A percentile compares a stretch with the other conserved stretches of the same genome.
phyloP scores from a whole-genome alignment of 2,888 invertebrate species.

The Chironomus tentans region DNA sequence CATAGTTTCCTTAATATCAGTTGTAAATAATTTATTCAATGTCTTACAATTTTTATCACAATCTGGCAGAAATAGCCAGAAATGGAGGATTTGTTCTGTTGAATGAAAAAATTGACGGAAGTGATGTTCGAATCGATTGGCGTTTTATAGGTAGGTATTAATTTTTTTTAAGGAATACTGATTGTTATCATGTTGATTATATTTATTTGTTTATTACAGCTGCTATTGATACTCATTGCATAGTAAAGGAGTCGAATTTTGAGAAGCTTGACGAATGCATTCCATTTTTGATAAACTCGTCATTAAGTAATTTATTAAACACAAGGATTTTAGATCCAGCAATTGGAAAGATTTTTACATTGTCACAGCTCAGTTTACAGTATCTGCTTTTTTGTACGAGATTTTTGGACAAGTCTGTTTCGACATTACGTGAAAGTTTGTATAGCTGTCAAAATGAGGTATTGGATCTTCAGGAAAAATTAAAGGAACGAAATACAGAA shows the following conservation, averaged over 20 bases:
- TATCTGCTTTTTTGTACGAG: conserved; percentile 40
- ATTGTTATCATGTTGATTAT: too few species aligned
- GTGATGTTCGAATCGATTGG: conserved; percentile 35
- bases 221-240: conserved; percentile 37
- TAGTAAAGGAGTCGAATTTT: conserved; percentile 37
- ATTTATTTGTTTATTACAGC: conserved; percentile 35
- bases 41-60: conserved; percentile 31
- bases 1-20: background rate
- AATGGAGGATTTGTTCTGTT: conserved; percentile 38
- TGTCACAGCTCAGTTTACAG: conserved; percentile 39
- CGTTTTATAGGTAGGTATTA: conserved; percentile 36
- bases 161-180: background rate
- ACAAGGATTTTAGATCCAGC: conserved; percentile 39
- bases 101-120: conserved; percentile 36
- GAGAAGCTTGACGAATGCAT: conserved; percentile 37
- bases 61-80: conserved; percentile 39
- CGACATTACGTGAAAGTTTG: conserved; percentile 34
- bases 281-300: conserved; percentile 37
- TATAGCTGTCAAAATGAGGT: conserved; percentile 31
- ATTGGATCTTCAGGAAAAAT: conserved; percentile 32
- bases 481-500: conserved; percentile 36
- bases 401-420: conserved; percentile 38
- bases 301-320: conserved; percentile 36
- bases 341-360: conserved; percentile 39
- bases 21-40: conserved; percentile 15